Conservation (phyloP, 2,113 vertebrate genomes). For the Nothoprocta pentlandii region DNA sequence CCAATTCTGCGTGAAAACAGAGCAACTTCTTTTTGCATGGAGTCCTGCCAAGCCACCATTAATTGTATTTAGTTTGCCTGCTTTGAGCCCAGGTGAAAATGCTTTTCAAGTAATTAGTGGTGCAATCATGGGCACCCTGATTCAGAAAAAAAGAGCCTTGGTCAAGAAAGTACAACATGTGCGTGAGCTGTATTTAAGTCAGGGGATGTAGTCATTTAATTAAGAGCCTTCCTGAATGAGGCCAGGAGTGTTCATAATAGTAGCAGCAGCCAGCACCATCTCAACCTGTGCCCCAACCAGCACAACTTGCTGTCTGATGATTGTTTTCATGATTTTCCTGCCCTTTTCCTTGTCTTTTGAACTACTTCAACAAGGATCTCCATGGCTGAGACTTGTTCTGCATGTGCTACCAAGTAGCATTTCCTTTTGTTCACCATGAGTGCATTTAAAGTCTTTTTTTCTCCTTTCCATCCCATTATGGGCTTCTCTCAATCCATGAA, state of each 20-base stretch:
- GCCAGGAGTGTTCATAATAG: slow-evolving; percentile 29
- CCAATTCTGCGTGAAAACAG: slow-evolving; percentile 18
- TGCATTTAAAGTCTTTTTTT: not conserved
- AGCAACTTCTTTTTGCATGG: slow-evolving; percentile 45
- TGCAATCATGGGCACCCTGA: slow-evolving; percentile 27
- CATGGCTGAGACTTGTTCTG: not conserved
- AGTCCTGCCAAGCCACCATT: slow-evolving; percentile 55
- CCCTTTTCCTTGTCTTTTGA: not conserved
- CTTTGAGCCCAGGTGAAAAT: slow-evolving; percentile 57
- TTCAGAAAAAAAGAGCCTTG: not conserved
- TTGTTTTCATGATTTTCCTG: not conserved
- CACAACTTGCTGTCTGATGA: not conserved
- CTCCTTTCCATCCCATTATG: not conserved
- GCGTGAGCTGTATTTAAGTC: not conserved
- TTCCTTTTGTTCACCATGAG: not conserved
- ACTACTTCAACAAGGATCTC: not conserved
- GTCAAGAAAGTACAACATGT: not conserved
- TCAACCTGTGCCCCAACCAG: slow-evolving; percentile 25
- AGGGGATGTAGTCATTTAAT: slow-evolving; percentile 25
- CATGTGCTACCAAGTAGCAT: not conserved
- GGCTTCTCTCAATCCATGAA: not conserved
- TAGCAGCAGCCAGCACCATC: not conserved
- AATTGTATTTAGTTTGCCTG: slow-evolving; percentile 52
- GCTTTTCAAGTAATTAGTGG: slow-evolving; percentile 51
- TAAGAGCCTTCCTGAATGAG: slow-evolving; percentile 32